Evolutionary conservation across 2,113 vertebrate genomes (phyloP).

Genomic region (Paramisgurnus dabryanus): DNA sequence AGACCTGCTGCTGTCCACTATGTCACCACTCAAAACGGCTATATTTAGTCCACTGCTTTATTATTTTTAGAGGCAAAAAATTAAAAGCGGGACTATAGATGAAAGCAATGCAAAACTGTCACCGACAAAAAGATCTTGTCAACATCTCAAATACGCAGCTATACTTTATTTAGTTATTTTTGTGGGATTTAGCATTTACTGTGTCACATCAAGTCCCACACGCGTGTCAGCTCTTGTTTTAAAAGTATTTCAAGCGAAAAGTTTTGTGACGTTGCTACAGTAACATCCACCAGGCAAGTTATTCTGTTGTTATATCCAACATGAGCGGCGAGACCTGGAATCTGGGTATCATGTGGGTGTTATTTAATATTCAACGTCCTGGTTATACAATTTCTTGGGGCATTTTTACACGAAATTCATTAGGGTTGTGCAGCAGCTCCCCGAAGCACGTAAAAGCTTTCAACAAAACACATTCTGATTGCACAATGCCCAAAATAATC

Average conservation of each 20-base stretch:
- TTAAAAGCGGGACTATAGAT: neutral
- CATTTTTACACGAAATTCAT: constrained; percentile 33
- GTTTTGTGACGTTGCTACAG: neutral
- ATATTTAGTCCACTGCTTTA: neutral
- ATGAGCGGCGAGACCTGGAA: neutral
- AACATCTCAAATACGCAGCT: neutral
- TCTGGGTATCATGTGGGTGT: constrained; percentile 17
- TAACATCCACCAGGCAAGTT: neutral
- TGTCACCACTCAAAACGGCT: neutral
- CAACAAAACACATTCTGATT: constrained; percentile 40
- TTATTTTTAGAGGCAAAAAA: constrained; percentile 13
- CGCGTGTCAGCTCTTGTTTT: neutral
- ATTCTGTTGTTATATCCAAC: neutral
- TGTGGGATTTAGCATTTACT: neutral
- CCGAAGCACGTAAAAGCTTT: constrained; percentile 22
- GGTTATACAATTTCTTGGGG: constrained; percentile 26
- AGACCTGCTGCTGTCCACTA: neutral
- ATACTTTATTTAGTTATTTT: neutral
- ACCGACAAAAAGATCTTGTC: neutral
- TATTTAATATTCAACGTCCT: constrained; percentile 39
- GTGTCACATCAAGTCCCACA: neutral
- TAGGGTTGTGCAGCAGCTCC: constrained; percentile 16
- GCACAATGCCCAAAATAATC: constrained; percentile 32
- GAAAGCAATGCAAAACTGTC: neutral
- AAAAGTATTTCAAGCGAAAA: constrained; percentile 15